Evolutionary conservation across 2,113 vertebrate species (phyloP).

Genomic region (Hippocampus mohnikei): DNA sequence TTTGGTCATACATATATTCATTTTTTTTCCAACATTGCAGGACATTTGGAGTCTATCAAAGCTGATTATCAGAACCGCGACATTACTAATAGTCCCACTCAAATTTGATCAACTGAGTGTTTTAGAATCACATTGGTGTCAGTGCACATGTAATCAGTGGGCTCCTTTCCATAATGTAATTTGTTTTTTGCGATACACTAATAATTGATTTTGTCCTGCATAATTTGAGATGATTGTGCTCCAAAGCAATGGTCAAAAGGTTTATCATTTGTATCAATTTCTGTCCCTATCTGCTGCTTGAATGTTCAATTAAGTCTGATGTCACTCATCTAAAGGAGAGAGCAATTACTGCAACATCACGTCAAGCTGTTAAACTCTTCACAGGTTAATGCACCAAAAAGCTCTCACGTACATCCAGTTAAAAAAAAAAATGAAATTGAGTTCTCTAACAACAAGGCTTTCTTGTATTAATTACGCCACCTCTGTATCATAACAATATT

Average conservation of each 20-base stretch:
- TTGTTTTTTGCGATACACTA: background rate
- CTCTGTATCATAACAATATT: background rate
- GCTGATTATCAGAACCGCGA: background rate
- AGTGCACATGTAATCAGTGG: background rate
- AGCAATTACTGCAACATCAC: slow-evolving; percentile 30
- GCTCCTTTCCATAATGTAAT: background rate
- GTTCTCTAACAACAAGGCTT: background rate
- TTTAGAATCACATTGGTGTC: background rate
- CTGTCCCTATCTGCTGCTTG: slow-evolving; percentile 15
- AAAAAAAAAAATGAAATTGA: background rate
- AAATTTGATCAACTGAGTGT: background rate
- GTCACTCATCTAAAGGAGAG: slow-evolving; percentile 19
- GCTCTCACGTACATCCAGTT: slow-evolving; percentile 1
- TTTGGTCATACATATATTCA: background rate
- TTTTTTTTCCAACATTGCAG: background rate
- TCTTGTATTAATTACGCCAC: background rate
- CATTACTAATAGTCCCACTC: background rate
- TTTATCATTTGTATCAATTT: slow-evolving; percentile 14
- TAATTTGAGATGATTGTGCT: background rate
- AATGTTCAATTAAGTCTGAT: slow-evolving; percentile 39
- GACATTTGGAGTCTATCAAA: no score
- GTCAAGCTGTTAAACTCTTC: slow-evolving; percentile 24
- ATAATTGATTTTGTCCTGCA: background rate
- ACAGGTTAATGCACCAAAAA: slow-evolving; percentile 26
- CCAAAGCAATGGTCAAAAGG: slow-evolving; percentile 2